These are phyloP conservation scores for Nemotelus nigrinus DNA, from an alignment of 2,888 invertebrate species.

Conservation along the genomic window DNA sequence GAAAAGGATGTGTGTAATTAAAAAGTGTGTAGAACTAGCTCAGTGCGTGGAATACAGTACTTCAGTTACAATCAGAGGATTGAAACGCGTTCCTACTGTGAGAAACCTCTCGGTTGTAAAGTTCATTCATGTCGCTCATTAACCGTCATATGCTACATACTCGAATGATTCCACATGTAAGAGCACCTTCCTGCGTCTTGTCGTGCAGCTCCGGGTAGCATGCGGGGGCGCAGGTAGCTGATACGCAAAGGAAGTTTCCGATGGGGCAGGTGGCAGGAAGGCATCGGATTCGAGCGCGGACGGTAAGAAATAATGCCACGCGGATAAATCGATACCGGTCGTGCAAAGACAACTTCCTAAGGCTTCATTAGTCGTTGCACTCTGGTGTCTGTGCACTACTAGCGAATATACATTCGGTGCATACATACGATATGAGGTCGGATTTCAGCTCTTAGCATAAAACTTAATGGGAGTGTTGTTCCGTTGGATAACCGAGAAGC, in stretches of 20 bases:
- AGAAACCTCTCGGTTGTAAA: constrained; percentile 34
- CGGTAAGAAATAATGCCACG: constrained; percentile 22
- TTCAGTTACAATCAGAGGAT: constrained; percentile 17
- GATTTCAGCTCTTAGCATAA: background rate
- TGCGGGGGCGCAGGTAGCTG: background rate
- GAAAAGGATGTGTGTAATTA: constrained; percentile 26
- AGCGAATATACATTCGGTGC: background rate
- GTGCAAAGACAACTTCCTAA: constrained; percentile 26
- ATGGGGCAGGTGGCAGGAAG: constrained; percentile 27
- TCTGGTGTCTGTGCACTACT: constrained; percentile 8
- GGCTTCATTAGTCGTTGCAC: constrained; percentile 28
- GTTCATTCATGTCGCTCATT: constrained; percentile 23
- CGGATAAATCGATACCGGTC: constrained; percentile 31
- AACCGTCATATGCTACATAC: constrained; percentile 33
- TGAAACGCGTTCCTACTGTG: constrained; percentile 7
- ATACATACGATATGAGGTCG: background rate
- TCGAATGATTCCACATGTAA: constrained; percentile 14
- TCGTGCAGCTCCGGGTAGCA: background rate
- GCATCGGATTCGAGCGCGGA: constrained; percentile 7
- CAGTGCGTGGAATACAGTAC: constrained; percentile 30
- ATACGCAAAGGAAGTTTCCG: constrained; percentile 3
- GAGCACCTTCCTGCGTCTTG: constrained; percentile 14
- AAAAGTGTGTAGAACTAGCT: constrained; percentile 24
- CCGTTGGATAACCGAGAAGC: constrained; percentile 4
- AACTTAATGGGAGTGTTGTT: constrained; percentile 6